Evolutionary conservation across 1,140 invertebrate genomes (phyloP).

Genomic region (Neodiprion pinetum): DNA sequence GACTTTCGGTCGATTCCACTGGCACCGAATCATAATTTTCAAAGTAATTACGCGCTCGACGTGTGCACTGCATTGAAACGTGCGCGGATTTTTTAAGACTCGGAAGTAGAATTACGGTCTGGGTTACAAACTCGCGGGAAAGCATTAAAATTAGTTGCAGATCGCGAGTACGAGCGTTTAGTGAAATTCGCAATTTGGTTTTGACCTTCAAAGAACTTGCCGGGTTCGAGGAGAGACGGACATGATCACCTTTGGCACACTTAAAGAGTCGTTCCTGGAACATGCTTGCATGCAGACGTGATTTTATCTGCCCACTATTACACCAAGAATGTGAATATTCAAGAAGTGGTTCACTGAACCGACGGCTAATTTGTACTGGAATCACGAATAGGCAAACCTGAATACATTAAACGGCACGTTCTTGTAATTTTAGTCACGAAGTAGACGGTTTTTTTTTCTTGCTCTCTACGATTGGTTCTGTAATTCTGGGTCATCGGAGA

Average conservation of each 20-base stretch:
- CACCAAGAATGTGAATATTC: background rate
- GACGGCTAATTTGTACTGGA: background rate
- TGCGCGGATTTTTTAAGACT: no score
- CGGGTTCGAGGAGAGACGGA: background rate
- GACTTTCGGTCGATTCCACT: background rate
- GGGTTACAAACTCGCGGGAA: background rate
- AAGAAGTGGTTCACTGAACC: background rate
- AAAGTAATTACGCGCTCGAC: background rate
- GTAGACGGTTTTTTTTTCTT: no score
- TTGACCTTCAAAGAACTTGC: background rate
- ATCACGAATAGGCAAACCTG: background rate
- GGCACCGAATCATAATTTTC: slow-evolving; percentile 5
- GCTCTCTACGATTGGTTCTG: no score
- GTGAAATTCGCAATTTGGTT: background rate
- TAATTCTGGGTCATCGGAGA: no score
- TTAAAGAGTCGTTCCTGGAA: background rate
- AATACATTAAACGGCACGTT: background rate
- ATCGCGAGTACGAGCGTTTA: background rate
- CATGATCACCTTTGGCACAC: background rate
- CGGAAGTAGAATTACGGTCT: no score
- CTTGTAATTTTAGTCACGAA: no score
- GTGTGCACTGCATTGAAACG: background rate
- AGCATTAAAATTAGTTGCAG: background rate
- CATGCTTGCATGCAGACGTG: background rate
- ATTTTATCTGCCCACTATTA: background rate